Evolutionary conservation across 2,888 invertebrate genomes (phyloP), one percentile per base, ranked within the genome.

Genomic region (Carabus problematicus): DNA sequence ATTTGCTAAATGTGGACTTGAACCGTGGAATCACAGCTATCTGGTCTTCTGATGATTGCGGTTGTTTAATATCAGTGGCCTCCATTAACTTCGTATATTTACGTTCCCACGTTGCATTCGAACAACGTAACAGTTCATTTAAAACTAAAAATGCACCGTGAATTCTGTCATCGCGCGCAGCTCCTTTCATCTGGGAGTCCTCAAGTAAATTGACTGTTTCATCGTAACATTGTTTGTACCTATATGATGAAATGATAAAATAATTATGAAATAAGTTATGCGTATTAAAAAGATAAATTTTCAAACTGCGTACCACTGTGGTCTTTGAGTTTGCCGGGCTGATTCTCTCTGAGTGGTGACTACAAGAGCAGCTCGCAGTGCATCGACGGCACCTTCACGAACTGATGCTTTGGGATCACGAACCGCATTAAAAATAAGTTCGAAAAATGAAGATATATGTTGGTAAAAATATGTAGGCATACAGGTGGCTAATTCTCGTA

Each of bases 401-500:
- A 98, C 94, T 42, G 91, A 89, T 4, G 93, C 90, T 82, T 97
- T 97, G 0, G 94, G 91, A 82, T 98, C 97, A 75, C 94, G 89
- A 55, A 97, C 88, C 0, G 96, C 95, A 78, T 92, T 91, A 76
- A 97, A 93, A 72, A 98, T 95, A 64, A 94, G 90, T 72, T 97
- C 97, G 80, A 98, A 97, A 81, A 96, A 96, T 14, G 92, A 91
- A 12, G 94, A 92, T 0, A 95, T 94, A 84, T 95, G 95, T 80
- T 95, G 95, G 79, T 94, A 98, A 81, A 99, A 99, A 80, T 97
- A 97, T 8, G 98, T 98, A 0, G 98, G 98, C 85, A 97, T 95
- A 8, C 94, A 94, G 41, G 95, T 90, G 2, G 98, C 98, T 58
- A 99, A 83, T 83, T 99, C 98, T 76, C 95, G 90, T 9, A 98